A percentile compares a stretch with the other conserved stretches of the same genome.
Conservation (phyloP, 2,888 invertebrate species). For the Polylopha cassiicola region DNA sequence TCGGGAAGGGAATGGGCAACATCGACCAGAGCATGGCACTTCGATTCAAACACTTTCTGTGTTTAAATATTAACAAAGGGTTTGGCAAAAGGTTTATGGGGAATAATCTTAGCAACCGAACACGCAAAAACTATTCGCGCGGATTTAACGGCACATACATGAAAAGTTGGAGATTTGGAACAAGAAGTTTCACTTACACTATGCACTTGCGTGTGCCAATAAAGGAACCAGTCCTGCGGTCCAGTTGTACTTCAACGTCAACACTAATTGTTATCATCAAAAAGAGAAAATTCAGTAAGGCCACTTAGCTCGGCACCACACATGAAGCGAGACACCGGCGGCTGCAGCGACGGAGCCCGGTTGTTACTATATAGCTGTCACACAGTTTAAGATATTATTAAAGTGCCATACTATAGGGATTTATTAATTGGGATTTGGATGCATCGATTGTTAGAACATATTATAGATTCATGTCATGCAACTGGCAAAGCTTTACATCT, state of each 20-base stretch:
- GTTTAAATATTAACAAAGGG: slow-evolving; percentile 54
- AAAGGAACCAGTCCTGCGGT: slow-evolving; percentile 69
- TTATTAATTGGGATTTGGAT: slow-evolving; percentile 59
- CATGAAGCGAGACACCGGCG: slow-evolving; percentile 70
- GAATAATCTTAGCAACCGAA: slow-evolving; percentile 65
- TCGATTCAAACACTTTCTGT: slow-evolving; percentile 58
- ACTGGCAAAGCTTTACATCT: slow-evolving; percentile 50
- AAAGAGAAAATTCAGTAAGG: slow-evolving; percentile 74
- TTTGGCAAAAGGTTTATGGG: slow-evolving; percentile 62
- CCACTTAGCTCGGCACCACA: slow-evolving; percentile 70
- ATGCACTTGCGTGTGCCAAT: slow-evolving; percentile 77
- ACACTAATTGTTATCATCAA: slow-evolving; percentile 54
- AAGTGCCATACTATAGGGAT: slow-evolving; percentile 40
- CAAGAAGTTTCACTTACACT: slow-evolving; percentile 77
- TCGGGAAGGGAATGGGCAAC: slow-evolving; percentile 57
- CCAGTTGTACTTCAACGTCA: slow-evolving; percentile 61
- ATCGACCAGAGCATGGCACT: slow-evolving; percentile 77
- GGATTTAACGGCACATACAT: slow-evolving; percentile 69
- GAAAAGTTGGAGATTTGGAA: slow-evolving; percentile 77
- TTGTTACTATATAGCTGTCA: slow-evolving; percentile 46
- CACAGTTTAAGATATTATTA: slow-evolving; percentile 43
- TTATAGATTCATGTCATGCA: slow-evolving; percentile 52
- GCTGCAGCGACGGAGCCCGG: slow-evolving; percentile 62
- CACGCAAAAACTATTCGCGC: slow-evolving; percentile 73
- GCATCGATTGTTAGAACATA: slow-evolving; percentile 43